Percentiles rank a stretch among this genome's conserved stretches.
phyloP scores from a whole-genome alignment of 2,797 vertebrate genomes.

The Gymnocypris eckloni region DNA sequence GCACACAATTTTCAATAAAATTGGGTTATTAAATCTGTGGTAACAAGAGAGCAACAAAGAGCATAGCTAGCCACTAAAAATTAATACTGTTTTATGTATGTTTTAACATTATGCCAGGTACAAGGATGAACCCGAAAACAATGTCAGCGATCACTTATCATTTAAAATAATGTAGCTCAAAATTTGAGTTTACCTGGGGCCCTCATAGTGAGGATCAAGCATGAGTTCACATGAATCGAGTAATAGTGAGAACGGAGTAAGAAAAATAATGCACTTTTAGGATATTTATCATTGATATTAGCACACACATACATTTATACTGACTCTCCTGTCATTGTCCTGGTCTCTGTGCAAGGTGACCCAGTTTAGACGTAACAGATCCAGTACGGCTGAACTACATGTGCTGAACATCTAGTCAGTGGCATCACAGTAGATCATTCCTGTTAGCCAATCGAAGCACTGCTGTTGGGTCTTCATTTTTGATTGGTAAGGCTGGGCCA shows the following conservation, averaged over 20 bases:
- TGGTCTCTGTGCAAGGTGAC: slow-evolving; percentile 66
- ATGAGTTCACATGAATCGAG: not conserved
- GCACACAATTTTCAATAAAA: slow-evolving; percentile 42
- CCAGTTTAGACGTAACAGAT: slow-evolving; percentile 69
- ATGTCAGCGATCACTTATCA: not conserved
- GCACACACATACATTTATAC: slow-evolving; percentile 52
- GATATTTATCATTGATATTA: slow-evolving; percentile 22
- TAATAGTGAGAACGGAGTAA: not conserved
- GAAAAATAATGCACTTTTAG: not conserved
- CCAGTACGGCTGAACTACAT: slow-evolving; percentile 51
- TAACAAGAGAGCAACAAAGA: not conserved
- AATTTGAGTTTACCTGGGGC: not conserved
- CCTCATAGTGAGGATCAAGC: not conserved
- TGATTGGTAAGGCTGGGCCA: slow-evolving; percentile 52
- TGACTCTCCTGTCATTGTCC: slow-evolving; percentile 44
- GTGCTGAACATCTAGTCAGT: slow-evolving; percentile 52
- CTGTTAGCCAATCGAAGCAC: slow-evolving; percentile 65
- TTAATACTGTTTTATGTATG: not conserved
- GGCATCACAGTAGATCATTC: slow-evolving; percentile 40
- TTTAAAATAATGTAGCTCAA: not conserved
- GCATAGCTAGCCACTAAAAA: not conserved
- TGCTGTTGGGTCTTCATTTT: slow-evolving; percentile 33
- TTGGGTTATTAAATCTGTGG: not conserved
- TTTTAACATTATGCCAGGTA: not conserved
- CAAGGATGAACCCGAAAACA: not conserved